Percentiles rank a stretch among this genome's conserved stretches.
Conservation (phyloP, 1,140 invertebrate genomes). For the Formica exsecta region DNA sequence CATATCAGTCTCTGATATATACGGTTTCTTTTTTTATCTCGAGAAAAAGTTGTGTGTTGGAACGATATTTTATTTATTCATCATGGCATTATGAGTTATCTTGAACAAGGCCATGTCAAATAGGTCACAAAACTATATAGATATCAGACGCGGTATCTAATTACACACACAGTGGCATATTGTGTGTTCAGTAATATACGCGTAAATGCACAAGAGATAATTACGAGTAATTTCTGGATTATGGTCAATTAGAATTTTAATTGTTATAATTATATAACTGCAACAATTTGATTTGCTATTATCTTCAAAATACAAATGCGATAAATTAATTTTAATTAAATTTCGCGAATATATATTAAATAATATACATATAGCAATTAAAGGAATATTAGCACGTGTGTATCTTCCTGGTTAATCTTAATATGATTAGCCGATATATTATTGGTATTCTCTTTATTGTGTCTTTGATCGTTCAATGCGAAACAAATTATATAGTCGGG, state of each 20-base stretch:
- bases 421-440: constrained; percentile 40
- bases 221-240: constrained; percentile 1
- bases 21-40: constrained; percentile 50
- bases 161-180: not conserved
- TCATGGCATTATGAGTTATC: not conserved
- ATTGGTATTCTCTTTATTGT: constrained; percentile 75
- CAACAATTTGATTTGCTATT: constrained; percentile 9
- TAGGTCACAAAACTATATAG: constrained; percentile 4
- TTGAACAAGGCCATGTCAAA: not conserved
- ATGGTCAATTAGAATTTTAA: not conserved
- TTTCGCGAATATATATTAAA: constrained; percentile 13
- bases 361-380: not conserved
- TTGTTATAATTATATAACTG: not conserved
- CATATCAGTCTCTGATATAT: not conserved
- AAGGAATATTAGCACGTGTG: constrained; percentile 10
- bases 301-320: not conserved
- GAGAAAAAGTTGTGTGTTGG: not conserved
- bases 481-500: constrained; percentile 80
- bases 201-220: not conserved
- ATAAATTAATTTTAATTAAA: constrained; percentile 24
- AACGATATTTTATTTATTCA: constrained; percentile 9
- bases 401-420: constrained; percentile 32
- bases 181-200: not conserved
- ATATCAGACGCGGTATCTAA: constrained; percentile 16
- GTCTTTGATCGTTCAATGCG: constrained; percentile 71